Conservation (phyloP, 2,888 invertebrate genomes). For the Agrotis puta region DNA sequence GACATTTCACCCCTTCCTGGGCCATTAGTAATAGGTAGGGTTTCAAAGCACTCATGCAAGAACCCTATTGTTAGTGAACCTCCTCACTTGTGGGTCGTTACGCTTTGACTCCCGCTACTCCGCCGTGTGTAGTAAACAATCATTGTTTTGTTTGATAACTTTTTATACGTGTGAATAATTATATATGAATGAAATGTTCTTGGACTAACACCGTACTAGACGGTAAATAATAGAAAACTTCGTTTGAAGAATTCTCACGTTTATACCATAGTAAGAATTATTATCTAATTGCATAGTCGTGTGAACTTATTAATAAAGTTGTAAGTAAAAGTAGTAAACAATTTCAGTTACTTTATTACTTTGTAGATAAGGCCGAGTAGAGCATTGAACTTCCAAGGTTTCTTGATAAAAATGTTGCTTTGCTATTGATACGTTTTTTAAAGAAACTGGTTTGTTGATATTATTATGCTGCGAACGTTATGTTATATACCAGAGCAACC, state of each 20-base stretch:
- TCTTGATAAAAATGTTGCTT: neutral
- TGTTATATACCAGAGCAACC: too few relatives aligned
- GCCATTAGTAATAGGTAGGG: constrained; percentile 67
- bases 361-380: constrained; percentile 35
- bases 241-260: constrained; percentile 31
- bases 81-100: constrained; percentile 65
- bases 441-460: neutral
- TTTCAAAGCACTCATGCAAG: constrained; percentile 63
- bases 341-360: constrained; percentile 7
- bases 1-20: constrained; percentile 63
- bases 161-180: constrained; percentile 46
- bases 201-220: constrained; percentile 11
- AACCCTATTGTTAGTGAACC: constrained; percentile 69
- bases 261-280: constrained; percentile 16
- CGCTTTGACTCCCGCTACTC: constrained; percentile 39
- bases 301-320: constrained; percentile 9
- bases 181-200: constrained; percentile 44
- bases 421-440: neutral
- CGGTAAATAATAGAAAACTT: constrained; percentile 28
- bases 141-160: constrained; percentile 44
- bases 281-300: constrained; percentile 21
- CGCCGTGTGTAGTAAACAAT: constrained; percentile 30
- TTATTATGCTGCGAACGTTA: neutral
- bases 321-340: constrained; percentile 24
- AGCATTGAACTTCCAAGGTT: constrained; percentile 44